Base-by-base conservation (phyloP, 2,888 invertebrate species). In the Hymenopus coronatus region DNA sequence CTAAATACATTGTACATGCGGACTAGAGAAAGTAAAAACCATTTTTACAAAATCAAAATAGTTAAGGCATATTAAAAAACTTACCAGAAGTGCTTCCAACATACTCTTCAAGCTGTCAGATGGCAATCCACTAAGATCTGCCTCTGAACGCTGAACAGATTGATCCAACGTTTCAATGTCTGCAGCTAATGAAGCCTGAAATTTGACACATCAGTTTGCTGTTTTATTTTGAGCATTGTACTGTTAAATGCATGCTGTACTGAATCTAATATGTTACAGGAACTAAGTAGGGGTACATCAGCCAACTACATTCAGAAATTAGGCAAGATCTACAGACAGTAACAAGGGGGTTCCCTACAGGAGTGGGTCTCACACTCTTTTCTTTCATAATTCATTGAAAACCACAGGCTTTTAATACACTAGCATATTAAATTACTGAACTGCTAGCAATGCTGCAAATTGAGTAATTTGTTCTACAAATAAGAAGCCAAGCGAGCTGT, bases 61-160 rank as follows among this genome's bases (percentile, higher is more conserved):
- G n/a, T 33, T 7, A 4, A 33, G 8, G 33, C 33, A 33, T 7
- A 40, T 12, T n/a, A n/a, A 40, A 20, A 70, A 90, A 94, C 95
- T 96, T 94, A 97, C 97, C 96, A 94, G 95, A 84, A 97, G 94
- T 91, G 96, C 96, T 88, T 94, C 93, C 91, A 96, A 95, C 96
- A 97, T 97, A 88, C 95, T 94, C 91, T 95, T 95, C 91, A 97
- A 95, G 92, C 95, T 96, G 92, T 96, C 95, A 91, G 95, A 94
- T 28, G 97, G 97, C 91, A 97, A 94, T 92, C 95, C 95, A 89
- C 95, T 94, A 91, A 97, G 95, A 91, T 95, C 95, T 90, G 94
- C 94, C 94, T 97, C 97, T 90, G 96, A 95, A 91, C 94, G 94
- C 91, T 94, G 94, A 91, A 97, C 94, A 92, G 96, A 96, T 93